Evolutionary conservation across 2,113 vertebrate genomes (phyloP).

Genomic region (Jaculus jaculus): DNA sequence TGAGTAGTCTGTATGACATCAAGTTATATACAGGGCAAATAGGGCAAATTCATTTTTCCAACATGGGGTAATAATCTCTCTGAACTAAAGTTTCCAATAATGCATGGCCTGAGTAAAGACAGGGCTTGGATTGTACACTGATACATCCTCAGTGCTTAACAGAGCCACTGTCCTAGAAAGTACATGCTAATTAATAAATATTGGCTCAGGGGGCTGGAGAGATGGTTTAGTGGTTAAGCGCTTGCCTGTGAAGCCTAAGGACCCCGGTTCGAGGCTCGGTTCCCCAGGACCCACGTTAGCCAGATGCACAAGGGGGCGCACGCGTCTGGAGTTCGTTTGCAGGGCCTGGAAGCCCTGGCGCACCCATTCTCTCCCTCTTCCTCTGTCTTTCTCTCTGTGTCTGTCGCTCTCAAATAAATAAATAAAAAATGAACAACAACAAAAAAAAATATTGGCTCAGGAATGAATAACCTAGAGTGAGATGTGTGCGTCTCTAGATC

Average conservation of each 20-base stretch:
- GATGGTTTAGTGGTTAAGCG: too few relatives aligned
- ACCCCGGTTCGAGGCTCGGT: too few relatives aligned
- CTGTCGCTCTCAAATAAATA: too few relatives aligned
- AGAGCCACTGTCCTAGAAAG: neutral
- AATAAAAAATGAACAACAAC: too few relatives aligned
- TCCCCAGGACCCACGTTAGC: too few relatives aligned
- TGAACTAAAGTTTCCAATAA: neutral
- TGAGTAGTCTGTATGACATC: neutral
- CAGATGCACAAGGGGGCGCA: too few relatives aligned
- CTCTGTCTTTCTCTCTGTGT: too few relatives aligned
- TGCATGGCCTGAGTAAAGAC: neutral
- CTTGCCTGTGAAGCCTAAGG: too few relatives aligned
- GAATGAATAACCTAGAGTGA: neutral
- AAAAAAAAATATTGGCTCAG: neutral
- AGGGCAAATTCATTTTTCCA: neutral
- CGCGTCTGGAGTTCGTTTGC: too few relatives aligned
- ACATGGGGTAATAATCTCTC: neutral
- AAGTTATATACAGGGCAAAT: neutral
- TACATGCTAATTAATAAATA: conserved; percentile 3
- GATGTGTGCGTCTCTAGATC: neutral
- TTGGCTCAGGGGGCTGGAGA: too few relatives aligned
- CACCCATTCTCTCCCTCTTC: too few relatives aligned
- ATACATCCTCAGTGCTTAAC: neutral
- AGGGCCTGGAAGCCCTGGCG: too few relatives aligned
- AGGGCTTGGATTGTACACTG: neutral